Evolutionary conservation across 1,140 invertebrate genomes (phyloP).

Genomic region (Ooceraea biroi): DNA sequence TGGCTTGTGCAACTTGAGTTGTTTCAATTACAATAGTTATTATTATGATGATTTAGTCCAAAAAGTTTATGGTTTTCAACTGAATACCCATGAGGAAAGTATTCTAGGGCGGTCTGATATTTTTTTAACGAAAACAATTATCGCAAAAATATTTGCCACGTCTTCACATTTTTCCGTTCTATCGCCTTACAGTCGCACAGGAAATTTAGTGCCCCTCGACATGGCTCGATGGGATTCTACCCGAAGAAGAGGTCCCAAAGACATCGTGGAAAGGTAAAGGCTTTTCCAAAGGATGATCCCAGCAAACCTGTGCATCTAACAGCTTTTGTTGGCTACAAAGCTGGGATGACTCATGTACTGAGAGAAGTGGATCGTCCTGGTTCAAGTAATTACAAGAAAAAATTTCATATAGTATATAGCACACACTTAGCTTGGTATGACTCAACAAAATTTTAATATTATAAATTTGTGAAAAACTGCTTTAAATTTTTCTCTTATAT

Average conservation of each 20-base stretch:
- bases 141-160: background rate
- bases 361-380: constrained; percentile 99
- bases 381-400: constrained; percentile 89
- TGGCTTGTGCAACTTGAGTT: background rate
- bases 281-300: constrained; percentile 99
- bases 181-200: constrained; percentile 96
- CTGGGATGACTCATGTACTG: constrained; percentile 99
- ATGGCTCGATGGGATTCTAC: constrained; percentile 99
- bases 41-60: constrained; percentile 63
- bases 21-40: background rate
- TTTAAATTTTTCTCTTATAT: background rate
- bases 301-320: constrained; percentile 99
- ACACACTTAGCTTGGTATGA: background rate
- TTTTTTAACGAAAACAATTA: background rate
- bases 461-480: background rate
- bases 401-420: background rate
- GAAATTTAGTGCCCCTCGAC: constrained; percentile 99
- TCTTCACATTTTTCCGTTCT: constrained; percentile 31
- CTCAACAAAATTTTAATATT: background rate
- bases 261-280: constrained; percentile 99
- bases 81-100: constrained; percentile 84
- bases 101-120: constrained; percentile 87
- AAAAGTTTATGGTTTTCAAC: constrained; percentile 74
- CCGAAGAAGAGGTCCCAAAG: constrained; percentile 98
- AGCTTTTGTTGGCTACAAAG: constrained; percentile 99